Evolutionary conservation across 2,113 vertebrate genomes (phyloP), one percentile per base, ranked within the genome.

Genomic region (Tragulus kanchil): DNA sequence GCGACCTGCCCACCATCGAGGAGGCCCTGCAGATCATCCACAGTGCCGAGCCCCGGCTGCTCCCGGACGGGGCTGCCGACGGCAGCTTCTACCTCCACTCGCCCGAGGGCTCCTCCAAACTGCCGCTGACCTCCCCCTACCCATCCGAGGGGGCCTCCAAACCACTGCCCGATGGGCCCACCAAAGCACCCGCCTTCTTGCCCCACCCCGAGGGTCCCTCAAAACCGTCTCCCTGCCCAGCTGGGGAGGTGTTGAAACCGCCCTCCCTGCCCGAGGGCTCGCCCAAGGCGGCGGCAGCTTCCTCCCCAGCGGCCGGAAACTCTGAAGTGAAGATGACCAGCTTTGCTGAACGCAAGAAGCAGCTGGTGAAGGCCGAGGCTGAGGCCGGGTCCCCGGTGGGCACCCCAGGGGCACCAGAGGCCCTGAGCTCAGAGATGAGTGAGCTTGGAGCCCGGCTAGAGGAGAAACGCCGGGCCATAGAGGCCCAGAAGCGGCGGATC

Each of bases 11-110:
- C 31, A 99, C 99, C 64, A 99, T 99, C 10, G 99, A 99, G 94
- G 99, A 99, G 96, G 99, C 99, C 4, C 97, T 99, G 93, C 99
- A 99, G 98, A 99, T 99, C 91, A 99, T 99, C 92, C 99, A 99
- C 98, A 99, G 99, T 3, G 99, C 99, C 1, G 99, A 99, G 97
- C 99, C 99, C 52, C 99, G 99, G 54, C 98, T 99, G 36, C 99
- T 99, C 84, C 99, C 99, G 0, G 99, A 99, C 0, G 99, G 99
- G 0, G 99, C 99, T 0, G 99, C 99, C 0, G 99, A 99, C 0
- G 98, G 98, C 96, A 99, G 99, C 71, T 99, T 99, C 98, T 99
- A 99, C 98, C 99, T 99, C 97, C 99, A 99, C 96, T 99, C 99
- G 5, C 99, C 99, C 0, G 99, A 99, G 93, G 96, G 88, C 6